A percentile compares a stretch with the other conserved stretches of the same genome.
Evolutionary conservation across 2,113 vertebrate species (phyloP).

Genomic region (human (Homo sapiens)): DNA sequence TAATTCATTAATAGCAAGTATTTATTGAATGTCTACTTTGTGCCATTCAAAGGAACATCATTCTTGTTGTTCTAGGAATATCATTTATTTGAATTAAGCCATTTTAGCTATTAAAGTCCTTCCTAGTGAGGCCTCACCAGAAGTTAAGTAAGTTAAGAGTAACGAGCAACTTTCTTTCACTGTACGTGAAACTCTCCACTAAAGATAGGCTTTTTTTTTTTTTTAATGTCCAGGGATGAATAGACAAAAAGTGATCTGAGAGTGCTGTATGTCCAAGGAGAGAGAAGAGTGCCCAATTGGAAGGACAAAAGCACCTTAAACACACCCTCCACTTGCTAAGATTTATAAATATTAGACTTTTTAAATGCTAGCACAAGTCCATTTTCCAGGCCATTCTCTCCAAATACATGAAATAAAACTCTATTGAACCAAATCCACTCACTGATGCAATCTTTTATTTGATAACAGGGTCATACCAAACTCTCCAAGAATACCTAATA

Average conservation of each 20-base stretch:
- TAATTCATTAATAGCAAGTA: background rate
- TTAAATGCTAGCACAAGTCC: background rate
- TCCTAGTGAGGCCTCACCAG: background rate
- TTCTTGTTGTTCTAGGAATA: background rate
- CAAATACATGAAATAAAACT: background rate
- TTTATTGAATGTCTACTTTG: background rate
- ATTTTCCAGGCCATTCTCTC: background rate
- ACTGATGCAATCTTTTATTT: background rate
- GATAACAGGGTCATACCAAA: background rate
- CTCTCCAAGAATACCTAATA: background rate
- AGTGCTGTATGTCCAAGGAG: background rate
- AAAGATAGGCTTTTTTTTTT: background rate
- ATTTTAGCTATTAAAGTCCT: background rate
- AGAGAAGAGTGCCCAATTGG: background rate
- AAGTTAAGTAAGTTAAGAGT: background rate
- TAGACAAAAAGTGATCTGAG: background rate
- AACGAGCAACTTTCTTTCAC: background rate
- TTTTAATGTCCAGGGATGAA: no score
- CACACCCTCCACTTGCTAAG: background rate
- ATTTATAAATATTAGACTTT: background rate
- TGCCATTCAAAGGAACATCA: background rate
- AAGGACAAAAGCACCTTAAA: background rate
- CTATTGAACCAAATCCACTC: background rate
- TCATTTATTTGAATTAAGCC: background rate
- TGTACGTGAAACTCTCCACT: background rate